Evolutionary conservation across 2,113 vertebrate genomes (phyloP).

Genomic region (Casuarius casuarius): DNA sequence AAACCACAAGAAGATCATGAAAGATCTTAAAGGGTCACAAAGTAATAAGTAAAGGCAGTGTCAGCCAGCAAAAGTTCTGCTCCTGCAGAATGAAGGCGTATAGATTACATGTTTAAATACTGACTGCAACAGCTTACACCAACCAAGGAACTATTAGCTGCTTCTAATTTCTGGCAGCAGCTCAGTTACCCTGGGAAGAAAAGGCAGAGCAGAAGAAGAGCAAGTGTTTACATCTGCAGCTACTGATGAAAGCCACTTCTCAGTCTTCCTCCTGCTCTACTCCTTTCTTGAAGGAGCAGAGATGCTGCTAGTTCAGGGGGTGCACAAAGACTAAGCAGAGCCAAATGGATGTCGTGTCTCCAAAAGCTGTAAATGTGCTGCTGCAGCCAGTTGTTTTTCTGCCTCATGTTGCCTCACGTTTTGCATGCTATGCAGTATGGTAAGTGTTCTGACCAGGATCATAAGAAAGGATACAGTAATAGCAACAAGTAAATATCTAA

Average conservation of each 20-base stretch:
- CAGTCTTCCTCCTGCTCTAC: background rate
- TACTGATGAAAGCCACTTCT: conserved; percentile 5
- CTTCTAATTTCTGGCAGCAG: conserved; percentile 16
- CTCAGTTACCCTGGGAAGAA: conserved; percentile 3
- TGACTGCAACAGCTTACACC: background rate
- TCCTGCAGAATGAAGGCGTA: background rate
- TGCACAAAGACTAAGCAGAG: background rate
- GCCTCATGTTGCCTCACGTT: background rate
- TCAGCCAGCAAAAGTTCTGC: background rate
- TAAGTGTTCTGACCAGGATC: background rate
- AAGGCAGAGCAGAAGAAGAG: background rate
- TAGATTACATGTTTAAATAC: background rate
- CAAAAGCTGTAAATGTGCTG: background rate
- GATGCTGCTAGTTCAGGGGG: background rate
- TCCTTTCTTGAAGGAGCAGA: conserved; percentile 3
- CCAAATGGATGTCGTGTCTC: background rate
- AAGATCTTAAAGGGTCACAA: background rate
- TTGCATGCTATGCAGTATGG: background rate
- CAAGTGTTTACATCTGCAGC: background rate
- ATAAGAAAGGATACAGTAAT: background rate
- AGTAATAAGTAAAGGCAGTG: background rate
- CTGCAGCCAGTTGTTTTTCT: background rate
- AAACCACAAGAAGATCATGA: conserved; percentile 24
- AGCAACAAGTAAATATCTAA: background rate
- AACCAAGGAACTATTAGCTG: background rate